phyloP scores from a whole-genome alignment of 2,113 vertebrate genomes.

The Chaetodon auriga region DNA sequence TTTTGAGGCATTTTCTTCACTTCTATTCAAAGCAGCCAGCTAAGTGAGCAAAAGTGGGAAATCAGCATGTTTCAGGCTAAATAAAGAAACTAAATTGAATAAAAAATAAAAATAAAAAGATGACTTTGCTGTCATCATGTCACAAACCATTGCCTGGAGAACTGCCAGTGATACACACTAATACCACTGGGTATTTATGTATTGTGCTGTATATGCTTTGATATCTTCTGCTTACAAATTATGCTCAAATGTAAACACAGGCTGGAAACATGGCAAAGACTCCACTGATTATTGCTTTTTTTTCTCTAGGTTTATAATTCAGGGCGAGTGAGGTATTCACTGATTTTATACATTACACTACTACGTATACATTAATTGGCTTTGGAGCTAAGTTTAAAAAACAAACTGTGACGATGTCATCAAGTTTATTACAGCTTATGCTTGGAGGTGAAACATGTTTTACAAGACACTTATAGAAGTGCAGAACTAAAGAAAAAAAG shows the following conservation, averaged over 20 bases:
- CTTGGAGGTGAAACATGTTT: too few species aligned
- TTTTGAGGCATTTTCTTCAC: constrained; percentile 22
- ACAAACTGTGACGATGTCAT: too few species aligned
- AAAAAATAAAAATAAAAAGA: not conserved
- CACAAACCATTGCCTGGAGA: not conserved
- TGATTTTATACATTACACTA: too few species aligned
- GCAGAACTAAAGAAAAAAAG: not conserved
- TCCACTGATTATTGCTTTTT: not conserved
- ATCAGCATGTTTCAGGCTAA: not conserved
- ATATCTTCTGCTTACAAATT: not conserved
- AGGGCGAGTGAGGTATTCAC: too few species aligned
- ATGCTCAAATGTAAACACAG: not conserved
- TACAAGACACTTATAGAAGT: too few species aligned
- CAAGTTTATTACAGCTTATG: too few species aligned
- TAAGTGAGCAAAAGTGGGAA: not conserved
- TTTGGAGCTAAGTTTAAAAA: too few species aligned
- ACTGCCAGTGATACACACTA: not conserved
- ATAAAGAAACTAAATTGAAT: not conserved
- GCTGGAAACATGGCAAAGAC: not conserved
- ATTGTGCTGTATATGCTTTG: not conserved
- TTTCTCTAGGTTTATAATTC: too few species aligned
- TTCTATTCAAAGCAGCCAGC: not conserved
- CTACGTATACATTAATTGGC: too few species aligned
- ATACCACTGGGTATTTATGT: not conserved
- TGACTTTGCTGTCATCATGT: not conserved